Conservation (phyloP, 2,113 vertebrate species). For the Choloepus hoffmanni region DNA sequence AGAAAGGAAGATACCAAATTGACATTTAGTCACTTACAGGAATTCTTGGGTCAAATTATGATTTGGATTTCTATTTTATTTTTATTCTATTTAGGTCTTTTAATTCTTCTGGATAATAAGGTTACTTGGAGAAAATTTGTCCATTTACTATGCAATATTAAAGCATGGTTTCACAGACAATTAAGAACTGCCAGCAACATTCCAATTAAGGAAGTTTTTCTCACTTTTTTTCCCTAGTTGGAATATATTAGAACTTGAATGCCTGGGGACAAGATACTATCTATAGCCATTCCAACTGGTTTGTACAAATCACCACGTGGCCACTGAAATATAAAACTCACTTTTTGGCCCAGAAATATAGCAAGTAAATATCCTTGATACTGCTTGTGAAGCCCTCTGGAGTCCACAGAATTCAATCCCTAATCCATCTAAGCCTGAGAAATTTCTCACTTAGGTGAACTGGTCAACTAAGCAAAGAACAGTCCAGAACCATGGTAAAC, state of each 20-base stretch:
- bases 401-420: conserved; percentile 30
- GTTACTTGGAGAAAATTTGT: background rate
- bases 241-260: conserved; percentile 13
- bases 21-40: background rate
- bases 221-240: background rate
- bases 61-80: background rate
- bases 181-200: background rate
- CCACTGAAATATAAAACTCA: background rate
- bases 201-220: background rate
- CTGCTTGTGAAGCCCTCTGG: background rate
- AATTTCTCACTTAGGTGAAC: conserved; percentile 55
- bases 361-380: background rate
- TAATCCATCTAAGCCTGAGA: conserved; percentile 58
- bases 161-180: background rate
- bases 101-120: background rate
- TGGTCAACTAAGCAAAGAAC: conserved; percentile 50
- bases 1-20: background rate
- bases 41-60: background rate
- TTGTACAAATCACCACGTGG: background rate
- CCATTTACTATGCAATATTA: background rate
- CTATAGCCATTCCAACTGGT: background rate
- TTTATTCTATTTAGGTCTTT: background rate
- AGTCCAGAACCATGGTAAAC: conserved; percentile 66
- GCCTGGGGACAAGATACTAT: background rate
- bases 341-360: background rate